Evolutionary conservation across 2,888 invertebrate species (phyloP).

Genomic region (Clusia tigrina): DNA sequence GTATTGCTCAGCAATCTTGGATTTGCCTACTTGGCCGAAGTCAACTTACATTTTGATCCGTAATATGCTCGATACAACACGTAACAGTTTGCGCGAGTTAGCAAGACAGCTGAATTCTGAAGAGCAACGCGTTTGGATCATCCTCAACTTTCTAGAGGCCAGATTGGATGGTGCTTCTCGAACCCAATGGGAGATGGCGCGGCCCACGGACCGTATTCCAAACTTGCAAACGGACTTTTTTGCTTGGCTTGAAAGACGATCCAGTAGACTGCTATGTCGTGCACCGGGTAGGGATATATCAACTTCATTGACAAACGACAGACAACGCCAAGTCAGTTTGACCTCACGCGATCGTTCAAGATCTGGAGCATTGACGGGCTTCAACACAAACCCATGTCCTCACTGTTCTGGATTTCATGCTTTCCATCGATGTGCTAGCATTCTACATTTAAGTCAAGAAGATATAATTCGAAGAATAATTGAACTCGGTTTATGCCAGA

Average conservation of each 20-base stretch:
- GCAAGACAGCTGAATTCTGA: constrained; percentile 1
- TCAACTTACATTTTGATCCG: constrained; percentile 11
- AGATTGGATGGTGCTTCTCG: constrained; percentile 16
- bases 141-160: constrained; percentile 19
- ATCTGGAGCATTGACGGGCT: too few relatives aligned
- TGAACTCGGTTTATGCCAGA: too few relatives aligned
- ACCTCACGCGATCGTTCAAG: too few relatives aligned
- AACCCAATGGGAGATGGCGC: constrained; percentile 20
- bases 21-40: constrained; percentile 18
- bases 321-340: too few relatives aligned
- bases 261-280: constrained; percentile 12
- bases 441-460: too few relatives aligned
- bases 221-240: constrained; percentile 15
- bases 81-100: constrained; percentile 18
- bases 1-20: constrained; percentile 19
- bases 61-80: constrained; percentile 15
- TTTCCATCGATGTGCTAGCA: too few relatives aligned
- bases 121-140: constrained; percentile 13
- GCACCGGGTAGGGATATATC: background rate
- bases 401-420: too few relatives aligned
- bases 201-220: constrained; percentile 17
- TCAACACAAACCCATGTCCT: too few relatives aligned
- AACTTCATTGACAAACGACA: background rate
- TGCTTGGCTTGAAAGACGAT: constrained; percentile 14
- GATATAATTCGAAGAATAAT: too few relatives aligned